Percentiles rank a stretch among this genome's conserved stretches.
Evolutionary conservation across 1,140 invertebrate species (phyloP).

Genomic region (Lucilia sericata): DNA sequence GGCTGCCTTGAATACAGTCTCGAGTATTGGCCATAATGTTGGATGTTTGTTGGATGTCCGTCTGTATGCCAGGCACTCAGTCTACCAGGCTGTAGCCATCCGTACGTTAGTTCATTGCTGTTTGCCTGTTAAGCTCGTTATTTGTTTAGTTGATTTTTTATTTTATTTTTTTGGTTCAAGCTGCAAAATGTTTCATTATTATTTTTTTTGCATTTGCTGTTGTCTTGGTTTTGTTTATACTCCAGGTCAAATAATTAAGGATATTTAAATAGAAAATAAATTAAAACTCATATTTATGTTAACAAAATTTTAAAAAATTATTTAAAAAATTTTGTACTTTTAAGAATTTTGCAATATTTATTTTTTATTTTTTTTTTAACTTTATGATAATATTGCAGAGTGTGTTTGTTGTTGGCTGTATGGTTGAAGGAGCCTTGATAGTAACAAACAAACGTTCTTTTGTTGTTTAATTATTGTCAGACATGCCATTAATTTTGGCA

Average conservation of each 20-base stretch:
- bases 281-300: background rate
- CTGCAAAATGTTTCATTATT: conserved; percentile 27
- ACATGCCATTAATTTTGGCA: conserved; percentile 67
- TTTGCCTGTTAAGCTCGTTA: conserved; percentile 12
- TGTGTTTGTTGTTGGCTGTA: background rate
- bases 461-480: conserved; percentile 67
- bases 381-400: background rate
- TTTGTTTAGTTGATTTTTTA: conserved; percentile 1
- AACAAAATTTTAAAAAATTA: background rate
- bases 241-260: too few species aligned
- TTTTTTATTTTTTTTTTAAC: background rate
- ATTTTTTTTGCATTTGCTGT: background rate
- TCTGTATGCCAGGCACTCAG: background rate
- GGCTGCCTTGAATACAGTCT: background rate
- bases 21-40: background rate
- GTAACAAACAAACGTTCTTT: conserved; percentile 50
- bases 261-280: too few species aligned
- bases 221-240: background rate
- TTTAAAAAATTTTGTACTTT: background rate
- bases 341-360: background rate
- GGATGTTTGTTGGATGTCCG: background rate
- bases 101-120: background rate
- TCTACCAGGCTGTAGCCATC: background rate
- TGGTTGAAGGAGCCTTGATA: conserved; percentile 6
- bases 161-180: background rate